phyloP scores from a whole-genome alignment of 2,113 vertebrate genomes.

The Apteryx owenii region DNA sequence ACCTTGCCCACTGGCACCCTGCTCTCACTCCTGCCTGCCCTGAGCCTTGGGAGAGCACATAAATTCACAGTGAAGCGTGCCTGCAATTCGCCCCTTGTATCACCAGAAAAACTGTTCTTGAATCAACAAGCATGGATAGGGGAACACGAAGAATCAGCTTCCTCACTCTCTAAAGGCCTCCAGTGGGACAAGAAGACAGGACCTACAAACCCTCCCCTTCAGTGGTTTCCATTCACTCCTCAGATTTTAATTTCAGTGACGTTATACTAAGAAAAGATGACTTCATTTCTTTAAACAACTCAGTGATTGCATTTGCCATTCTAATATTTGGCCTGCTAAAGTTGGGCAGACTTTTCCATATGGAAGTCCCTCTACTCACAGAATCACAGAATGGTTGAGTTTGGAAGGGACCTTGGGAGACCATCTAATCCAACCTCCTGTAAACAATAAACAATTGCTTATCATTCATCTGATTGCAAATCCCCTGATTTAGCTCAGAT shows the following conservation, averaged over 20 bases:
- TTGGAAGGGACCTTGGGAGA: neutral
- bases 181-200: neutral
- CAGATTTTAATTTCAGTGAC: neutral
- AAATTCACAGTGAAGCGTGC: neutral
- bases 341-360: neutral
- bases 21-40: neutral
- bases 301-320: neutral
- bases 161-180: neutral
- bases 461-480: neutral
- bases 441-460: neutral
- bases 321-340: neutral
- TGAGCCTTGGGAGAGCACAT: neutral
- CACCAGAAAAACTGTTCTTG: neutral
- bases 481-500: neutral
- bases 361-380: neutral
- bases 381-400: too few species aligned
- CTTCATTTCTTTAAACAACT: neutral
- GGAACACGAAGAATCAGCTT: neutral
- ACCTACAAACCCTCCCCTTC: neutral
- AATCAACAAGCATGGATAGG: neutral
- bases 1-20: neutral
- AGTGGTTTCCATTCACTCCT: neutral
- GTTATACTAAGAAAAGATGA: neutral
- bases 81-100: neutral
- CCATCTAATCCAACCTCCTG: neutral